Evolutionary conservation across 2,888 invertebrate species (phyloP), one percentile per base, ranked within the genome.

Genomic region (Timema podura): DNA sequence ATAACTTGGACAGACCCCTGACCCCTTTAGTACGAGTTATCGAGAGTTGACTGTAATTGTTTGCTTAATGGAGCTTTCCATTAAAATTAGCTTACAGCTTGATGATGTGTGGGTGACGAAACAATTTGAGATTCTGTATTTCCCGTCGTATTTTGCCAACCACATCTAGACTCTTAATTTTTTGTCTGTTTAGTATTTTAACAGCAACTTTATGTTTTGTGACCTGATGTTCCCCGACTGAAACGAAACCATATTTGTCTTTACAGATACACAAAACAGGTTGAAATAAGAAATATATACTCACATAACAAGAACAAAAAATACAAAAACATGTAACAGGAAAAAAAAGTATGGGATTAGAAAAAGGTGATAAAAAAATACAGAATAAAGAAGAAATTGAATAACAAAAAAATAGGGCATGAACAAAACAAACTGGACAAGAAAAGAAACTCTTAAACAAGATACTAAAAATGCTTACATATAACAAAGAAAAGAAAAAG

Each of bases 171-270:
- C 95, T 97, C 82, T 99, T 99, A 74, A 99, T 99, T 83, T 98
- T 99, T 80, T 98, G 96, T 57, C 99, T 88, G 81, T 99, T 99
- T 64, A 99, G 84, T 75, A 99, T 98, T 83, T 99, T 99, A 0
- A 99, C 95, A 64, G 99, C 99, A 61, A 99, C 99, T 83, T 98
- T 98, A 82, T 99, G 98, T 76, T 95, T 95, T 5, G 99, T 99
- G 73, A 97, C 83, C 79, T 97, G 95, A 85, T 99, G 99, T 79
- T 96, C 96, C 10, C 98, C 99, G 79, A 98, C 89, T 89, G 79
- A 61, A 82, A 82, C 44, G 59, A 65, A 70, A 65, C n/a, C n/a
- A n/a, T n/a, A n/a, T n/a, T n/a, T n/a, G n/a, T n/a, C n/a, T n/a
- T n/a, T n/a, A n/a, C n/a, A n/a, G n/a, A n/a, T n/a, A n/a, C n/a